These are phyloP conservation scores for Mungos mungo DNA, from an alignment of 2,113 vertebrate species.

Conservation along the genomic window DNA sequence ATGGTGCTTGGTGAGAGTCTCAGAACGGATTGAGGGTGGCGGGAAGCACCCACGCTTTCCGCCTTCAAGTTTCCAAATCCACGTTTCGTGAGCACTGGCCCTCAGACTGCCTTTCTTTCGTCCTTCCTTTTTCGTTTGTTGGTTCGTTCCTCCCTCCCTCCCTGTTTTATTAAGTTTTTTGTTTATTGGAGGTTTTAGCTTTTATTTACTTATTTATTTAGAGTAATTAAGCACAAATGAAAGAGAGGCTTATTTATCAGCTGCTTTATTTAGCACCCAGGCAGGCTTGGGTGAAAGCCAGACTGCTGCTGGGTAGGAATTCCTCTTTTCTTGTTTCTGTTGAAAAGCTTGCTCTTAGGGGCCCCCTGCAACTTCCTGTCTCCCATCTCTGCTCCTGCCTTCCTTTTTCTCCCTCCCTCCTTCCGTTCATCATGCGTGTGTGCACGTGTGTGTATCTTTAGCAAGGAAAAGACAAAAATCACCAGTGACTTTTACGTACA, in stretches of 20 bases:
- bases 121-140: too few relatives aligned
- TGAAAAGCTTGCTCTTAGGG: background rate
- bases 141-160: too few relatives aligned
- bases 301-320: background rate
- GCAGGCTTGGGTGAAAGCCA: background rate
- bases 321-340: background rate
- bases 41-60: background rate
- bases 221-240: background rate
- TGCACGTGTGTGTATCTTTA: background rate
- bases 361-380: background rate
- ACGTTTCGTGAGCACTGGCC: background rate
- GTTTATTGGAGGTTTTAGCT: too few relatives aligned
- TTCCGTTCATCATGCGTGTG: background rate
- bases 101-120: background rate
- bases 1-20: background rate
- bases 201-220: background rate
- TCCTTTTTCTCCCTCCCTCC: background rate
- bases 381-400: background rate
- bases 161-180: too few relatives aligned
- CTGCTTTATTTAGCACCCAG: background rate
- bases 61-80: background rate
- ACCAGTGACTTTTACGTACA: background rate
- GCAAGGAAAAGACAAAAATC: background rate
- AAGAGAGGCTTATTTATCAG: background rate
- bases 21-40: accelerated